A percentile compares a stretch with the other conserved stretches of the same genome.
Evolutionary conservation across 1,140 invertebrate genomes (phyloP).

Genomic region (Acromyrmex charruanus): DNA sequence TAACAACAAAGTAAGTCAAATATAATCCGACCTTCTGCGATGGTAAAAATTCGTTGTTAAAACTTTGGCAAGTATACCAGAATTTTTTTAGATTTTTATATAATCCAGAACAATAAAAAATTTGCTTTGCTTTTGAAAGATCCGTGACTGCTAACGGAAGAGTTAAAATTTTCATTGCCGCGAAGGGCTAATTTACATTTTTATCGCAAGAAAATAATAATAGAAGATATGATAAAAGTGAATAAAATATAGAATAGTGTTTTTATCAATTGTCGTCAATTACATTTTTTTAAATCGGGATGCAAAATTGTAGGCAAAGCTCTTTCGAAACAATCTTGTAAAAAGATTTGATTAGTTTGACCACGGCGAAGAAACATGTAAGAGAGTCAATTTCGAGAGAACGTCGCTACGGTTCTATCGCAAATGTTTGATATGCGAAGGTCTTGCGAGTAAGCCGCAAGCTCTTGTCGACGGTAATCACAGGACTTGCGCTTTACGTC

Average conservation of each 20-base stretch:
- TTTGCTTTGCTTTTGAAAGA: too few relatives aligned
- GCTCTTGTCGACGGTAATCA: conserved; percentile 53
- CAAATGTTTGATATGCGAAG: conserved; percentile 57
- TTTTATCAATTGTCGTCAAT: neutral
- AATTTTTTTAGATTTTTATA: too few relatives aligned
- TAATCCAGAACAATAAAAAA: too few relatives aligned
- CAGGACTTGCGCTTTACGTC: conserved; percentile 19
- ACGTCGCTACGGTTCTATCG: conserved; percentile 1
- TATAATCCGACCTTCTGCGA: too few relatives aligned
- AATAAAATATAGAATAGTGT: neutral
- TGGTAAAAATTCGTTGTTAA: too few relatives aligned
- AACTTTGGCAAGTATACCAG: too few relatives aligned
- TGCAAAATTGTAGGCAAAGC: neutral
- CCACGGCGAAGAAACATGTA: neutral
- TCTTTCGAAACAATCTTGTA: neutral
- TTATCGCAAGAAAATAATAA: neutral
- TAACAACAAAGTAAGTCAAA: too few relatives aligned
- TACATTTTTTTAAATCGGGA: neutral
- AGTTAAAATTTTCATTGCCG: too few relatives aligned
- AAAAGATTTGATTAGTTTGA: neutral
- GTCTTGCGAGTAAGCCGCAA: conserved; percentile 46
- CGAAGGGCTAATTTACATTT: neutral
- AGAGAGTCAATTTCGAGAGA: conserved; percentile 14
- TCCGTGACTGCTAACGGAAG: too few relatives aligned
- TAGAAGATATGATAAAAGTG: neutral